These are phyloP conservation scores for Dicaeum eximium DNA, from an alignment of 2,113 vertebrate genomes.

Conservation along the genomic window DNA sequence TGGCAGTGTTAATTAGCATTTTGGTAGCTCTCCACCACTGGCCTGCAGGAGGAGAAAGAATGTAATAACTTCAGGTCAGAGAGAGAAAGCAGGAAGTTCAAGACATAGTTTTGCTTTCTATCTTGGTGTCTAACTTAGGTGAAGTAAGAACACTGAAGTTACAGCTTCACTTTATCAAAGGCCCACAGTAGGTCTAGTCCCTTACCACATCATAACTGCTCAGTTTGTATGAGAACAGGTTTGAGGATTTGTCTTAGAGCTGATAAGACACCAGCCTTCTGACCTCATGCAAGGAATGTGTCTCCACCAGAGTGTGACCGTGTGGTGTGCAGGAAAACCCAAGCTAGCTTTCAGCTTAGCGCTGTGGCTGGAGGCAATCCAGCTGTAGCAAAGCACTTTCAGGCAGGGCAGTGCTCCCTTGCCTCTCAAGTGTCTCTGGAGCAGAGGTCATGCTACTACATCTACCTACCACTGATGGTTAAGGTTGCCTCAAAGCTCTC, in stretches of 20 bases:
- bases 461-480: rapidly evolving
- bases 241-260: neutral
- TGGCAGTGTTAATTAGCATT: neutral
- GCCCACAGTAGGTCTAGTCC: neutral
- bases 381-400: rapidly evolving
- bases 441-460: neutral
- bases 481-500: neutral
- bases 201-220: neutral
- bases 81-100: neutral
- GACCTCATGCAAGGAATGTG: neutral
- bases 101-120: neutral
- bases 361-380: neutral
- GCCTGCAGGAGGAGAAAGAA: neutral
- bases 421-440: neutral
- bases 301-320: neutral
- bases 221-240: neutral
- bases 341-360: neutral
- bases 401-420: rapidly evolving
- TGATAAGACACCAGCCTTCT: neutral
- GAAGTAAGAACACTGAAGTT: neutral
- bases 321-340: neutral
- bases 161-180: neutral
- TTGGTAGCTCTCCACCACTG: neutral
- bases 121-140: neutral
- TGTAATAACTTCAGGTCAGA: neutral